These are phyloP conservation scores for Andrena praecox DNA, from an alignment of 2,888 invertebrate genomes.

Conservation along the genomic window DNA sequence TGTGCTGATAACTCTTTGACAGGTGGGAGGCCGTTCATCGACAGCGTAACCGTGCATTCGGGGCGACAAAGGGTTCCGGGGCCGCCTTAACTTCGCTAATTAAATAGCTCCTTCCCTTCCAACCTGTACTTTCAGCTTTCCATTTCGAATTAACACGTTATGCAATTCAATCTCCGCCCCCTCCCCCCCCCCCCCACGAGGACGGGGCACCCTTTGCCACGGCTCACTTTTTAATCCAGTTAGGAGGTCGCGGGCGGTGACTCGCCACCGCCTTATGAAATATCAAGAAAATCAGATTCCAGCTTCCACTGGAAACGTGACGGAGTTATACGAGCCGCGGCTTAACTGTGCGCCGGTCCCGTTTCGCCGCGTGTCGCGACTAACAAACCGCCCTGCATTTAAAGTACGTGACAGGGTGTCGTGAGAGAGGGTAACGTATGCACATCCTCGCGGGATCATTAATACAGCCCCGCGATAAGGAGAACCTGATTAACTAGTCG, in stretches of 20 bases:
- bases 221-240: constrained; percentile 48
- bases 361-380: constrained; percentile 25
- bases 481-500: constrained; percentile 24
- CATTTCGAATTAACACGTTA: constrained; percentile 40
- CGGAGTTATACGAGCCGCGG: constrained; percentile 44
- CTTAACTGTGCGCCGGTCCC: constrained; percentile 30
- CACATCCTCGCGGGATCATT: constrained; percentile 57
- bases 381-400: constrained; percentile 62
- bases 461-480: constrained; percentile 61
- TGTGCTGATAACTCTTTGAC: background rate
- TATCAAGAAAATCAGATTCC: constrained; percentile 57
- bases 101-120: background rate
- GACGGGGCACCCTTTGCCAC: background rate
- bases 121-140: constrained; percentile 20
- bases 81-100: constrained; percentile 24
- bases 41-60: constrained; percentile 3
- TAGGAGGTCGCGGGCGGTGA: constrained; percentile 13
- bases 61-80: background rate
- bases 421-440: constrained; percentile 58
- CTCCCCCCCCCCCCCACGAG: background rate
- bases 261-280: constrained; percentile 44
- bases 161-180: constrained; percentile 17
- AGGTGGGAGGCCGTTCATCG: background rate
- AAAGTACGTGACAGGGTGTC: constrained; percentile 60
- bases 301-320: constrained; percentile 38